Percentiles rank a stretch among this genome's conserved stretches.
Evolutionary conservation across 2,113 vertebrate species (phyloP).

Genomic region (Carollia perspicillata): DNA sequence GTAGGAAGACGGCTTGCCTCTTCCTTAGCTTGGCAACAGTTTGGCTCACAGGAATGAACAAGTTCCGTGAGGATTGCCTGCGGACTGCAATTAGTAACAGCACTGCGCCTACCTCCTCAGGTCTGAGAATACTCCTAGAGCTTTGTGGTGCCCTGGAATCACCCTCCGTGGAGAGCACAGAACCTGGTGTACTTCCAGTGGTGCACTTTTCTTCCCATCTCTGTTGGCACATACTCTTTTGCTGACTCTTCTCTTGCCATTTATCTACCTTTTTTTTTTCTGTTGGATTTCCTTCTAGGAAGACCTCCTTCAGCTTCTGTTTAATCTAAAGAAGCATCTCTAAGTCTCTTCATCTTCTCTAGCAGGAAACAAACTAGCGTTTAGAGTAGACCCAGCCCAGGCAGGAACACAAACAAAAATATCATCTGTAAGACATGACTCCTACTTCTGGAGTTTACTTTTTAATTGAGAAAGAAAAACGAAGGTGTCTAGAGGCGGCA

Average conservation of each 20-base stretch:
- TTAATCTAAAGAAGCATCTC: neutral
- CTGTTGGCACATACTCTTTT: conserved; percentile 20
- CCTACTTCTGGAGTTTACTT: neutral
- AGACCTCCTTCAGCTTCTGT: neutral
- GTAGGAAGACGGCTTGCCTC: conserved; percentile 40
- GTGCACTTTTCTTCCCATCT: conserved; percentile 3
- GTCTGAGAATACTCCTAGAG: conserved; percentile 14
- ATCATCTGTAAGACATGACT: neutral
- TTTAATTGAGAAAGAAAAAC: neutral
- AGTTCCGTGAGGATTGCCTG: conserved; percentile 32
- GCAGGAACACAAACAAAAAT: neutral
- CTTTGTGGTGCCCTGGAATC: conserved; percentile 35
- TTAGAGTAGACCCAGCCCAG: neutral
- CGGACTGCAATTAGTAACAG: conserved; percentile 52
- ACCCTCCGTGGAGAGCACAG: neutral
- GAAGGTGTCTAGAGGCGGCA: neutral
- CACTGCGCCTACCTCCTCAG: conserved; percentile 42
- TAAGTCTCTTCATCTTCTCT: neutral
- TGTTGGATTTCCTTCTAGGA: neutral
- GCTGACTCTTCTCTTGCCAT: conserved; percentile 38
- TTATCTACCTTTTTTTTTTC: conserved; percentile 19
- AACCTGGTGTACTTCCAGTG: conserved; percentile 37
- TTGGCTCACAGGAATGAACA: conserved; percentile 50
- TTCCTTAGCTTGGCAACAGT: conserved; percentile 52
- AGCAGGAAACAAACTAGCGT: neutral